Percentiles rank a stretch among this genome's conserved stretches.
Conservation (phyloP, 2,797 vertebrate species). For the Diplodus puntazzo region DNA sequence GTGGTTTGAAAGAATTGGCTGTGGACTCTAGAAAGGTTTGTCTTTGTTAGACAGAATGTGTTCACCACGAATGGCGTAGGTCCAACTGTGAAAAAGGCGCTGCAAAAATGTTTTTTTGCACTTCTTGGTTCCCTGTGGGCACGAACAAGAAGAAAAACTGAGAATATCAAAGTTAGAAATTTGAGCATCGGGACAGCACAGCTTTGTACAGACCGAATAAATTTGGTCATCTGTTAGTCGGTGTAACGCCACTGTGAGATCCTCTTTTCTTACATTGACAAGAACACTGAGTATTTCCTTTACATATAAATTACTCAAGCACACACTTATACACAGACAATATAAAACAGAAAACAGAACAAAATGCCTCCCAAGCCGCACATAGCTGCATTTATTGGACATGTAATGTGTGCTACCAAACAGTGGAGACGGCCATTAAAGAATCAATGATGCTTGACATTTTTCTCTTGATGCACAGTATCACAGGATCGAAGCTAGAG, state of each 20-base stretch:
- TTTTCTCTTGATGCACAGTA: neutral
- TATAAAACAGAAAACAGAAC: no score
- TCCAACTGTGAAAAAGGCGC: neutral
- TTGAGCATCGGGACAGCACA: no score
- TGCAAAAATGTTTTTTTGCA: neutral
- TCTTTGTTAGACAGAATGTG: constrained; percentile 6
- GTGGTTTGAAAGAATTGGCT: neutral
- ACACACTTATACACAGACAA: no score
- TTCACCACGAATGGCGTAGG: neutral
- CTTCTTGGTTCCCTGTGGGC: neutral
- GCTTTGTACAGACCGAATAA: no score
- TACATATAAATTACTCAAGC: no score
- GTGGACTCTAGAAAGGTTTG: neutral
- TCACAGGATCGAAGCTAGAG: neutral
- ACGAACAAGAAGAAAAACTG: neutral
- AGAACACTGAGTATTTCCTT: no score
- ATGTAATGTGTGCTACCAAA: no score
- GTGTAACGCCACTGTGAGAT: neutral
- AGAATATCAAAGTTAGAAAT: no score
- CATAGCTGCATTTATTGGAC: no score
- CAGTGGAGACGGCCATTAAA: no score
- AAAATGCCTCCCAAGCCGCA: no score
- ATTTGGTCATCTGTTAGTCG: no score
- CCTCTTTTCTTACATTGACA: neutral
- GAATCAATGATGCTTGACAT: neutral